Evolutionary conservation across 2,888 invertebrate genomes (phyloP).

Genomic region (Oxycera nigricornis): DNA sequence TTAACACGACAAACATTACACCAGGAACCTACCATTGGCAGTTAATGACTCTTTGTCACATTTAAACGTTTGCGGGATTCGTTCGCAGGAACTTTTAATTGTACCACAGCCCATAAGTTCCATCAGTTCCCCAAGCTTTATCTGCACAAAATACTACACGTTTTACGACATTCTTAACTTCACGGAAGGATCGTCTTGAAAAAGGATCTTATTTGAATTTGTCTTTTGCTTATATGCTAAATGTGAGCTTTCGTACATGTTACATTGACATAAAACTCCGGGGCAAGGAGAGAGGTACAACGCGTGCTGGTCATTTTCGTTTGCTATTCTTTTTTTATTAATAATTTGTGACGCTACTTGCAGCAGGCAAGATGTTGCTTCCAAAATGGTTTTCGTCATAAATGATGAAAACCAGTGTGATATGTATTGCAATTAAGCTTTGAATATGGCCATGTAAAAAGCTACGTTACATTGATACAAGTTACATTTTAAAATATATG

Average conservation of each 20-base stretch:
- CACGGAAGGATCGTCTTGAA: conserved; percentile 20
- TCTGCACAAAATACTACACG: not conserved
- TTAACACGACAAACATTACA: conserved; percentile 35
- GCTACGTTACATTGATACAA: too few species aligned
- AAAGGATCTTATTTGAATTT: conserved; percentile 30
- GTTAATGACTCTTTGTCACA: conserved; percentile 28
- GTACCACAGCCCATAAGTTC: conserved; percentile 29
- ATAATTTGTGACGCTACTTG: conserved; percentile 9
- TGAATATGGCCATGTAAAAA: too few species aligned
- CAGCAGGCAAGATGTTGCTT: not conserved
- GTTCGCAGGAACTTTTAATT: conserved; percentile 34
- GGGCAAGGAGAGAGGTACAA: not conserved
- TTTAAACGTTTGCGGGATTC: conserved; percentile 27
- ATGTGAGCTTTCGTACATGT: conserved; percentile 3
- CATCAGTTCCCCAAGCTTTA: conserved; percentile 7
- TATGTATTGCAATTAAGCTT: too few species aligned
- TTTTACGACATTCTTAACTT: conserved; percentile 36
- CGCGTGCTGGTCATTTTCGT: conserved; percentile 26
- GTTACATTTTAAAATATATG: too few species aligned
- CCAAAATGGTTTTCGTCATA: not conserved
- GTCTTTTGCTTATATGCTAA: conserved; percentile 14
- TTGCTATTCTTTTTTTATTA: conserved; percentile 30
- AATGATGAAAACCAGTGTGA: not conserved
- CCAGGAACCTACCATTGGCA: conserved; percentile 21
- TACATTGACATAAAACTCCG: conserved; percentile 17